Conservation (phyloP, 1,140 invertebrate genomes). For the Pentalonia nigronervosa region DNA sequence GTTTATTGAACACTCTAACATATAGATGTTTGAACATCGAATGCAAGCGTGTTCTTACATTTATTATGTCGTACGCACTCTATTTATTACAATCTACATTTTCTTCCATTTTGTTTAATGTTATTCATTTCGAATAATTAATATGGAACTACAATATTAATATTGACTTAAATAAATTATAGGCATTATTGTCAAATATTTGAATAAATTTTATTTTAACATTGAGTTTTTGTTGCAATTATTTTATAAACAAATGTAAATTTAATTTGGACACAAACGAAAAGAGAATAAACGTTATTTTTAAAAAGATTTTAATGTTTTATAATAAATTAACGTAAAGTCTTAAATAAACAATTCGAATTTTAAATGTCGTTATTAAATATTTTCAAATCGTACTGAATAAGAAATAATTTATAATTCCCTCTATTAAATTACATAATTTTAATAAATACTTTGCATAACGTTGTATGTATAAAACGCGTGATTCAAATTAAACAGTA, state of each 20-base stretch:
- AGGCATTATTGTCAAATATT: conserved; percentile 17
- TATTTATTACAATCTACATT: conserved; percentile 1
- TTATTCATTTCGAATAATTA: not conserved
- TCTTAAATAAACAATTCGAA: not conserved
- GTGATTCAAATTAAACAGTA: not conserved
- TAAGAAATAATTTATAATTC: conserved; percentile 9
- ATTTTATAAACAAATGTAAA: not conserved
- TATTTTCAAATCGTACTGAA: conserved; percentile 10
- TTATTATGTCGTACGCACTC: not conserved
- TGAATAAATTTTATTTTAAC: not conserved
- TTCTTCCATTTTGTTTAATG: not conserved
- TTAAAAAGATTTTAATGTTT: not conserved
- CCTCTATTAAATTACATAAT: conserved; percentile 4
- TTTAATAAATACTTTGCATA: not conserved
- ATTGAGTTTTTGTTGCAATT: not conserved
- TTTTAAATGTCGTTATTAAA: not conserved
- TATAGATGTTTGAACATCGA: not conserved
- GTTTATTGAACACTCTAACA: not conserved
- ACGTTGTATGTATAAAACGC: not conserved
- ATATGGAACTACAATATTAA: conserved; percentile 5
- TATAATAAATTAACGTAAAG: conserved; percentile 4
- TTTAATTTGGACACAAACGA: not conserved
- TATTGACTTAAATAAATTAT: conserved; percentile 2
- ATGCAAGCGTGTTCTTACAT: not conserved
- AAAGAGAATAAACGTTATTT: conserved; percentile 6